Conservation (phyloP, 2,888 invertebrate species). For the Caprella mutica region DNA sequence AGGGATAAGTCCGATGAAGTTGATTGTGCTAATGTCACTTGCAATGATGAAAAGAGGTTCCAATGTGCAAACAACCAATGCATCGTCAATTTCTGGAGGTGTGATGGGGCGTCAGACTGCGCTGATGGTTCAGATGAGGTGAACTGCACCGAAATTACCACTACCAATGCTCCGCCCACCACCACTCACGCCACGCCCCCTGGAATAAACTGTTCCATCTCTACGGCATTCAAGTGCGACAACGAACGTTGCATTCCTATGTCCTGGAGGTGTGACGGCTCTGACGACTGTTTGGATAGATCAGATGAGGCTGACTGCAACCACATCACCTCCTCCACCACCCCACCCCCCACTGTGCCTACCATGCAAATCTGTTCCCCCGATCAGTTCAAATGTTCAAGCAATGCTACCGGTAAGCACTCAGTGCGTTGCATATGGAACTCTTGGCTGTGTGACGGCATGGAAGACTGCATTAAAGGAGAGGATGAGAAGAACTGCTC, state of each 20-base stretch:
- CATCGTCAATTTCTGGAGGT: conserved; percentile 48
- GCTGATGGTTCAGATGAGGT: conserved; percentile 37
- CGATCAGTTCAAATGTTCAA: conserved; percentile 31
- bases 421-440: conserved; percentile 50
- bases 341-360: background rate
- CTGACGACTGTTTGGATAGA: conserved; percentile 41
- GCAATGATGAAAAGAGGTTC: conserved; percentile 34
- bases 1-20: conserved; percentile 50
- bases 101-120: conserved; percentile 73
- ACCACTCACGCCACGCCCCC: conserved; percentile 7
- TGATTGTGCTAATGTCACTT: conserved; percentile 48
- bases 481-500: conserved; percentile 53
- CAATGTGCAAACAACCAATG: conserved; percentile 37
- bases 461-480: conserved; percentile 48
- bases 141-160: conserved; percentile 7
- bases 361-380: background rate
- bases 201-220: background rate
- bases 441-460: conserved; percentile 53
- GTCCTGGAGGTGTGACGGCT: conserved; percentile 57
- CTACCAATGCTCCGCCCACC: conserved; percentile 21
- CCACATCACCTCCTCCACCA: background rate
- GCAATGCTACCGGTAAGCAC: background rate
- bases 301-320: conserved; percentile 35
- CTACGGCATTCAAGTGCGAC: conserved; percentile 41
- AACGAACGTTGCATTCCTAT: conserved; percentile 44